phyloP scores from a whole-genome alignment of 2,888 invertebrate genomes.

The Chymomyza caudatula region DNA sequence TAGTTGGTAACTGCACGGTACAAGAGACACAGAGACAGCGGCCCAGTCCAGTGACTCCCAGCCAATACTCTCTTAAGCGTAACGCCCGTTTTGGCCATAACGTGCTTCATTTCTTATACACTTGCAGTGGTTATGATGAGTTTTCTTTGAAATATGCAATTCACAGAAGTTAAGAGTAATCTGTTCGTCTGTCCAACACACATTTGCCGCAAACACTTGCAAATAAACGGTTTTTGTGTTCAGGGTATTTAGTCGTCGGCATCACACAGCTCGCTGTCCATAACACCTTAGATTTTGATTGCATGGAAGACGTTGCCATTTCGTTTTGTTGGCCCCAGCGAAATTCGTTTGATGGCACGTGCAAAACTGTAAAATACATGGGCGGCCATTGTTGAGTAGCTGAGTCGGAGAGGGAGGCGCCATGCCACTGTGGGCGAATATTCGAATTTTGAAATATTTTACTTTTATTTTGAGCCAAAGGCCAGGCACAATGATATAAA shows the following conservation, averaged over 20 bases:
- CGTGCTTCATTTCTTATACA: background rate
- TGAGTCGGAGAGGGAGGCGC: background rate
- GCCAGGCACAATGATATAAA: background rate
- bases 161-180: too few relatives aligned
- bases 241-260: too few relatives aligned
- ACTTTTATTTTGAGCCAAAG: background rate
- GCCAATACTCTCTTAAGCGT: background rate
- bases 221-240: too few relatives aligned
- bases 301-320: background rate
- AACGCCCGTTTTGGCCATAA: background rate
- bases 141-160: too few relatives aligned
- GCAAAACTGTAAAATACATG: background rate
- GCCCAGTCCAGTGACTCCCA: background rate
- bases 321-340: background rate
- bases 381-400: background rate
- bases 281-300: background rate
- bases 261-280: too few relatives aligned
- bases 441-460: slow-evolving; percentile 2
- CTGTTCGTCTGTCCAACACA: too few relatives aligned
- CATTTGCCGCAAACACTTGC: too few relatives aligned
- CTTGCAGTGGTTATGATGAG: background rate
- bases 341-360: background rate
- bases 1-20: slow-evolving; percentile 21
- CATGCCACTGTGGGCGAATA: background rate
- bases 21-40: background rate